A percentile compares a stretch with the other conserved stretches of the same genome.
Conservation (phyloP, 2,888 invertebrate genomes). For the Pheosia gnoma region DNA sequence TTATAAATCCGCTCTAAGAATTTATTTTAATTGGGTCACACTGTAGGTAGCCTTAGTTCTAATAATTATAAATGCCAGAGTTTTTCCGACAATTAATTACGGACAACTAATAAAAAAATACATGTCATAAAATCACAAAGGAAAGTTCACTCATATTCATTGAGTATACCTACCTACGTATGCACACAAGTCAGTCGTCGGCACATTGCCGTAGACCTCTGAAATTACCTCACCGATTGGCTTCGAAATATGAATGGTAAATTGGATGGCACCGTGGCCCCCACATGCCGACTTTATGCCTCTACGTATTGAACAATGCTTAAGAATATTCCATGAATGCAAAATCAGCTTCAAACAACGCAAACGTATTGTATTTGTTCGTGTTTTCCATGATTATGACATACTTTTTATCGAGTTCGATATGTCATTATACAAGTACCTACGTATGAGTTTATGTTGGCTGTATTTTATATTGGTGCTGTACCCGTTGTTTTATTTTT, state of each 20-base stretch:
- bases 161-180: not conserved
- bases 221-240: conserved; percentile 75
- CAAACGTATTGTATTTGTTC: conserved; percentile 63
- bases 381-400: conserved; percentile 70
- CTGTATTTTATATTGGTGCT: conserved; percentile 14
- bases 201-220: conserved; percentile 58
- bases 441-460: conserved; percentile 4
- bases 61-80: too few relatives aligned
- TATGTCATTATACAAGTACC: conserved; percentile 16
- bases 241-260: conserved; percentile 78
- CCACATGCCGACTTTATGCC: conserved; percentile 60
- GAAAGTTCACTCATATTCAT: conserved; percentile 20
- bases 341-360: conserved; percentile 74
- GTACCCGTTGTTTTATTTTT: too few relatives aligned
- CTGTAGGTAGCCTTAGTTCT: too few relatives aligned
- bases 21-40: too few relatives aligned
- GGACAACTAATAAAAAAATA: too few relatives aligned
- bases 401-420: conserved; percentile 45
- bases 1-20: too few relatives aligned
- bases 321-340: conserved; percentile 82
- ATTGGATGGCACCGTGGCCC: conserved; percentile 69
- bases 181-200: conserved; percentile 19
- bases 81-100: too few relatives aligned
- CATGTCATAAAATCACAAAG: not conserved
- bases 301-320: conserved; percentile 68